These are phyloP conservation scores for Carcina quercana DNA, from an alignment of 2,888 invertebrate species.

Conservation along the genomic window DNA sequence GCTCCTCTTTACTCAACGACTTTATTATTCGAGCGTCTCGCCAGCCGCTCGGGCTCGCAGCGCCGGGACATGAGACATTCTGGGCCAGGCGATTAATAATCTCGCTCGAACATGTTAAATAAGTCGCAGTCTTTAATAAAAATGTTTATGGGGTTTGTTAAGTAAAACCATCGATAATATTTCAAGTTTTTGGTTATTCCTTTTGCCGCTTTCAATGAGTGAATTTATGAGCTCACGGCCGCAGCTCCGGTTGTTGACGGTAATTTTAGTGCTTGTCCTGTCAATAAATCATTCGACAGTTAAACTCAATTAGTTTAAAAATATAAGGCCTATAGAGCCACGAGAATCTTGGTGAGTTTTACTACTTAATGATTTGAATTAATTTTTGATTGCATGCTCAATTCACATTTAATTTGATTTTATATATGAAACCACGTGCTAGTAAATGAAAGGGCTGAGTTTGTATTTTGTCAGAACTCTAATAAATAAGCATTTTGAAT, in stretches of 20 bases:
- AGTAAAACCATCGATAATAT: conserved; percentile 22
- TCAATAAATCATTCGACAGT: conserved; percentile 28
- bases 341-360: conserved; percentile 29
- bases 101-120: conserved; percentile 19
- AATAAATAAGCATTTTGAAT: conserved; percentile 19
- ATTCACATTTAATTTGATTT: too few relatives aligned
- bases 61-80: too few relatives aligned
- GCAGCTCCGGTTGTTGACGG: conserved; percentile 24
- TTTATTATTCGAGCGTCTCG: conserved; percentile 23
- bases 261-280: conserved; percentile 30
- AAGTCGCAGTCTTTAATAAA: conserved; percentile 21
- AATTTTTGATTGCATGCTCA: too few relatives aligned
- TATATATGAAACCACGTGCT: too few relatives aligned
- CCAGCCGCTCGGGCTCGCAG: conserved; percentile 22
- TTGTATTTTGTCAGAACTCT: conserved; percentile 9
- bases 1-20: conserved; percentile 25
- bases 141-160: conserved; percentile 25
- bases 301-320: conserved; percentile 30
- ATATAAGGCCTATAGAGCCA: conserved; percentile 13
- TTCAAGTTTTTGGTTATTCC: conserved; percentile 21
- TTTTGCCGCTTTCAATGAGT: conserved; percentile 9
- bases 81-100: conserved; percentile 28
- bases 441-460: conserved; percentile 2
- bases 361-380: too few relatives aligned
- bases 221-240: conserved; percentile 25